Conservation (phyloP, 1,140 invertebrate species). For the Augochlora pura region DNA sequence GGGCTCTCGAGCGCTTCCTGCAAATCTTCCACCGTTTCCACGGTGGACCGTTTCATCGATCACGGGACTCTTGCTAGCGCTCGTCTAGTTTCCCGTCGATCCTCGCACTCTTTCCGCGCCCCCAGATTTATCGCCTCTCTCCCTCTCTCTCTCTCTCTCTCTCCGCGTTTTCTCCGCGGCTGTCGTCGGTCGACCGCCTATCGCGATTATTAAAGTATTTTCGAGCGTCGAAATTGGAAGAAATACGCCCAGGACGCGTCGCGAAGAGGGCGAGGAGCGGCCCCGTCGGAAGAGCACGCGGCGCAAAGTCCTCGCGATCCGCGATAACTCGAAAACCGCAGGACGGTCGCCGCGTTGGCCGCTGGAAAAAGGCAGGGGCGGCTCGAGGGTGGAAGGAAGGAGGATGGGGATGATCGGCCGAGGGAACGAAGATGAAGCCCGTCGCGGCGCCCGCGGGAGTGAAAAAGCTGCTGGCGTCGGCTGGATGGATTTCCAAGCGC, state of each 20-base stretch:
- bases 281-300: constrained; percentile 30
- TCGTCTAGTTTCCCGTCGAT: too few relatives aligned
- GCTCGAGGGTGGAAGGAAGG: constrained; percentile 7
- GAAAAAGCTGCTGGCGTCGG: constrained; percentile 65
- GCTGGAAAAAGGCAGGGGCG: constrained; percentile 4
- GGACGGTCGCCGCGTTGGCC: neutral
- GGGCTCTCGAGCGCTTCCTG: neutral
- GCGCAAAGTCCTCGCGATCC: constrained; percentile 31
- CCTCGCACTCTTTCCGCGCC: too few relatives aligned
- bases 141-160: neutral
- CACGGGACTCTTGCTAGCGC: too few relatives aligned
- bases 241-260: neutral
- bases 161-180: neutral
- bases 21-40: neutral
- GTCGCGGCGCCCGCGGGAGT: constrained; percentile 23
- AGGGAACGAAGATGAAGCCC: constrained; percentile 45
- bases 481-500: constrained; percentile 63
- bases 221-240: too few relatives aligned
- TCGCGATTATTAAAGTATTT: too few relatives aligned
- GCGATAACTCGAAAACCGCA: constrained; percentile 49
- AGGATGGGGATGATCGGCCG: neutral
- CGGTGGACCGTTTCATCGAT: too few relatives aligned
- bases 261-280: neutral
- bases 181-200: too few relatives aligned
- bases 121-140: too few relatives aligned